A percentile compares a stretch with the other conserved stretches of the same genome.
These are phyloP conservation scores for Anticlea derivata DNA, from an alignment of 2,888 invertebrate species.

Conservation along the genomic window DNA sequence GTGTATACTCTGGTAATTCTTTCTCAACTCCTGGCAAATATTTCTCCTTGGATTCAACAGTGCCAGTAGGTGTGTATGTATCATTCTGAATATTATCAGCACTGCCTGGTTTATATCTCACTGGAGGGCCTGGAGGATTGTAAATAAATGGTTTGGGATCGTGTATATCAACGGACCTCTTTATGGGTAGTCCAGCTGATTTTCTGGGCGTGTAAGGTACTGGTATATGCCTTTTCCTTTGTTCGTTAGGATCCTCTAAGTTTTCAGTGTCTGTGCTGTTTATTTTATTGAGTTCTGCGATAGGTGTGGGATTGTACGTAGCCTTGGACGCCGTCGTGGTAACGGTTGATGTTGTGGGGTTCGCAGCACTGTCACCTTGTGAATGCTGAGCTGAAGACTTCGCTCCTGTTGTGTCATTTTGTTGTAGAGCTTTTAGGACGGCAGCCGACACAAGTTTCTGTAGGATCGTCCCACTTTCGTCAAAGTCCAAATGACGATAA, in stretches of 20 bases:
- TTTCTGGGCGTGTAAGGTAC: conserved; percentile 80
- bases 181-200: conserved; percentile 64
- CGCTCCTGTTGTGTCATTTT: conserved; percentile 59
- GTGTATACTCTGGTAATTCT: conserved; percentile 67
- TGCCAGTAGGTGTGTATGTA: conserved; percentile 70
- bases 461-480: conserved; percentile 81
- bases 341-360: conserved; percentile 39
- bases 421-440: conserved; percentile 85
- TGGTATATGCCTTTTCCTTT: conserved; percentile 74
- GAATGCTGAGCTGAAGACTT: conserved; percentile 40
- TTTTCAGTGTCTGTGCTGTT: conserved; percentile 58
- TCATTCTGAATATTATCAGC: conserved; percentile 61
- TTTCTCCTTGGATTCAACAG: conserved; percentile 62
- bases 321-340: conserved; percentile 68
- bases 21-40: conserved; percentile 71
- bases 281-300: conserved; percentile 83
- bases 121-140: conserved; percentile 58
- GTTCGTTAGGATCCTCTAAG: conserved; percentile 60
- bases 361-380: conserved; percentile 31
- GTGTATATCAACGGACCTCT: conserved; percentile 64
- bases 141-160: conserved; percentile 71
- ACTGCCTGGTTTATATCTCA: conserved; percentile 70
- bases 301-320: conserved; percentile 87
- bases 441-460: conserved; percentile 85
- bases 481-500: conserved; percentile 93